A percentile compares a stretch with the other conserved stretches of the same genome.
Conservation (phyloP, 2,797 vertebrate species). For the Esox masquinongy region DNA sequence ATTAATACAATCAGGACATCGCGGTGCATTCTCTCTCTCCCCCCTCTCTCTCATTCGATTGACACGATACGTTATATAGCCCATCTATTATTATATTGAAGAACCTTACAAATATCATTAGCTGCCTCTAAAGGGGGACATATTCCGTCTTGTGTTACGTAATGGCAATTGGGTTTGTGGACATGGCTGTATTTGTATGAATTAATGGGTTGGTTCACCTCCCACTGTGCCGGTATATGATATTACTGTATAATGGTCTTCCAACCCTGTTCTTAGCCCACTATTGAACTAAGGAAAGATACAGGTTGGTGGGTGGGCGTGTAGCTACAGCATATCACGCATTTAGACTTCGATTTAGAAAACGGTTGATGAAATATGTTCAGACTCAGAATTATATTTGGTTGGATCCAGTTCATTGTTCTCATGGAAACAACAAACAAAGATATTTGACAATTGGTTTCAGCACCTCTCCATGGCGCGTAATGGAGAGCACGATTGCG, state of each 20-base stretch:
- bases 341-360: not conserved
- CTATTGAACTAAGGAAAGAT: not conserved
- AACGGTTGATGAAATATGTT: not conserved
- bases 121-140: not conserved
- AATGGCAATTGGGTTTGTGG: not conserved
- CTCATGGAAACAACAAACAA: not conserved
- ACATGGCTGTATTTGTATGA: not conserved
- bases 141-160: not conserved
- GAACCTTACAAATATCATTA: conserved; percentile 7
- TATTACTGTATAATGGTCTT: conserved; percentile 3
- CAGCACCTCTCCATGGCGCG: not conserved
- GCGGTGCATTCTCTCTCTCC: conserved; percentile 63
- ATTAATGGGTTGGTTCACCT: not conserved
- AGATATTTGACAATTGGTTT: not conserved
- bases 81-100: conserved; percentile 1
- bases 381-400: not conserved
- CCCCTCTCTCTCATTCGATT: conserved; percentile 13
- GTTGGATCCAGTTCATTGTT: not conserved
- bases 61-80: conserved; percentile 17
- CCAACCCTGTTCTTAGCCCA: not conserved
- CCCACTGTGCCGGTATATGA: conserved; percentile 1
- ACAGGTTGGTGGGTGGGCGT: conserved; percentile 3
- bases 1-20: conserved; percentile 86
- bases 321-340: not conserved
- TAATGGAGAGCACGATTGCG: not conserved